Base-by-base conservation (phyloP, 2,797 vertebrate species). In the Anomalospiza imberbis region DNA sequence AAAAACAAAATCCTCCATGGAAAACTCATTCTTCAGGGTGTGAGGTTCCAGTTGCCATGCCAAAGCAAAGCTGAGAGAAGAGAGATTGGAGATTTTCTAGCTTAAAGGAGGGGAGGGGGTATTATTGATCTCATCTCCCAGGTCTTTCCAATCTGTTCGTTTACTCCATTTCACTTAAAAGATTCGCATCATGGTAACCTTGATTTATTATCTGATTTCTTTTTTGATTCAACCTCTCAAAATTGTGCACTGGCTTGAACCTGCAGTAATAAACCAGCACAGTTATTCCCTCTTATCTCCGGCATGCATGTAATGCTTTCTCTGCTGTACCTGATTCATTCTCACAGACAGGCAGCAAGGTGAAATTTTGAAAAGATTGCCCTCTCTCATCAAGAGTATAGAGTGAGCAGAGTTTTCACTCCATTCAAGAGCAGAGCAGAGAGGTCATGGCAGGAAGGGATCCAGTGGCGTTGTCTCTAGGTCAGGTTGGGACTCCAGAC, bases 161-260 rank as follows among this genome's bases (percentile, higher is more conserved):
- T 93, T 96, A 91, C 62, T 94, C 84, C 16, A 28, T 95, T 95
- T 95, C 95, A 87, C 92, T 88, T 93, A 89, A 88, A 85, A 86
- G 83, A 92, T 78, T 94, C 66, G 3, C 91, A 91, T 95, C 88
- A 75, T 85, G 93, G 94, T 94, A 91, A 96, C 94, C 92, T 94
- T 95, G 91, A 96, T 96, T 95, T 96, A 95, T 96, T 97, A 92
- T 95, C 91, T 78, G 93, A 92, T 96, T 94, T 94, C 88, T 94
- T 90, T 92, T 94, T 95, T 93, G 94, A 94, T 74, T 91, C 81
- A 91, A 19, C 78, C 75, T 93, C 72, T 93, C 89, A 85, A 76
- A 91, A 96, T 82, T 94, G 90, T 93, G 77, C 88, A 62, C 63
- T 92, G 90, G 84, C 88, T 94, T 93, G 95, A 91, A 91, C 84